A percentile compares a stretch with the other conserved stretches of the same genome.
phyloP scores from a whole-genome alignment of 2,888 invertebrate genomes.

The Rhingia rostrata region DNA sequence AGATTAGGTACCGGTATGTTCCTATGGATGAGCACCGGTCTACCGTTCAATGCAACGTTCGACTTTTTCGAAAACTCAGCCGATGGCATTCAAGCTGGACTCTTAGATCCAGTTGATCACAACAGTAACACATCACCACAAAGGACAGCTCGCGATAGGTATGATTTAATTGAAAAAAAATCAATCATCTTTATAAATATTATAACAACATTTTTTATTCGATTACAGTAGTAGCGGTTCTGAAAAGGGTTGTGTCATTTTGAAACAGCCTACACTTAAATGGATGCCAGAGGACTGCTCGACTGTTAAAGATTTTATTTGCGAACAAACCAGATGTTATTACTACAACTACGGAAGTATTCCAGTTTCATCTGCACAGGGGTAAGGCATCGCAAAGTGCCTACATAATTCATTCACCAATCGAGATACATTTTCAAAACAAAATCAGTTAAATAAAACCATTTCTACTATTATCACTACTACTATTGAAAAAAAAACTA shows the following conservation, averaged over 20 bases:
- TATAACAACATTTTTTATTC: slow-evolving; percentile 61
- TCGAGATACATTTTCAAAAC: slow-evolving; percentile 68
- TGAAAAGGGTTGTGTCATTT: slow-evolving; percentile 89
- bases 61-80: slow-evolving; percentile 89
- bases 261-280: slow-evolving; percentile 90
- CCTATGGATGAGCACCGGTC: slow-evolving; percentile 94
- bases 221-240: slow-evolving; percentile 85
- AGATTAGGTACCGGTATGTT: slow-evolving; percentile 93
- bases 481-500: slow-evolving; percentile 66
- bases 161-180: slow-evolving; percentile 50
- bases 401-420: slow-evolving; percentile 70
- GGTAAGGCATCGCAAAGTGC: slow-evolving; percentile 86
- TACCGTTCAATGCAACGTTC: slow-evolving; percentile 94
- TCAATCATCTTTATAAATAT: slow-evolving; percentile 1
- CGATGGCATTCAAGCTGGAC: slow-evolving; percentile 81
- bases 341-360: slow-evolving; percentile 96
- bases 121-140: slow-evolving; percentile 91
- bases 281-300: slow-evolving; percentile 94
- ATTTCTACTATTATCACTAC: slow-evolving; percentile 56
- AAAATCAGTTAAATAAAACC: slow-evolving; percentile 52
- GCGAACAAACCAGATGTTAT: slow-evolving; percentile 95
- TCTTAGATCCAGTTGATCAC: slow-evolving; percentile 85
- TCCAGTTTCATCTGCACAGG: slow-evolving; percentile 94
- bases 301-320: slow-evolving; percentile 93
- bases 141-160: slow-evolving; percentile 88